Evolutionary conservation across 2,797 vertebrate genomes (phyloP).

Genomic region (Galaxias olidus): DNA sequence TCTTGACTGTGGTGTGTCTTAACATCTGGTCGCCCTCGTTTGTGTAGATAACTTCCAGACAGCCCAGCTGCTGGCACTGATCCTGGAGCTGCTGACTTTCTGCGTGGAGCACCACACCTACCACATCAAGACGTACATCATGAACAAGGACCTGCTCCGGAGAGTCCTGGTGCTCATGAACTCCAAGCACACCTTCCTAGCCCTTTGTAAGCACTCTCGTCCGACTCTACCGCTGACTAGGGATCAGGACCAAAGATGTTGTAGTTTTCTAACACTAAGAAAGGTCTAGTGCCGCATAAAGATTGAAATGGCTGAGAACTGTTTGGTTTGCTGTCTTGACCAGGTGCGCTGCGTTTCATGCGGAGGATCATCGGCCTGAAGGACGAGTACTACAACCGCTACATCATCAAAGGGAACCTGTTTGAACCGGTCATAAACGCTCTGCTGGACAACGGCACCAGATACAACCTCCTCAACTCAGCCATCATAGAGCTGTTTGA

Average conservation of each 20-base stretch:
- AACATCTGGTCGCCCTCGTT: background rate
- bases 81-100: conserved; percentile 96
- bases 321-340: background rate
- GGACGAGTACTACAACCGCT: conserved; percentile 98
- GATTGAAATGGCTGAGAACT: too few relatives aligned
- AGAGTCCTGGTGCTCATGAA: conserved; percentile 98
- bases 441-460: conserved; percentile 95
- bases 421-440: conserved; percentile 98
- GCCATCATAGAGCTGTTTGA: conserved; percentile 97
- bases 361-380: conserved; percentile 97
- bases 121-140: conserved; percentile 99
- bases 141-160: conserved; percentile 97
- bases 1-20: background rate
- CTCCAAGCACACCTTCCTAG: conserved; percentile 98
- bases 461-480: conserved; percentile 98
- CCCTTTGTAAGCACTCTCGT: conserved; percentile 87
- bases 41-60: conserved; percentile 97
- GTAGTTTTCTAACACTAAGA: too few relatives aligned
- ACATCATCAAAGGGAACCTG: conserved; percentile 97
- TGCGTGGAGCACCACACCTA: conserved; percentile 99
- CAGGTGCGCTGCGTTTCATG: conserved; percentile 98
- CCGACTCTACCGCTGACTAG: background rate
- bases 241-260: too few relatives aligned
- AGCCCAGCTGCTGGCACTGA: conserved; percentile 95
- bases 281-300: too few relatives aligned